Evolutionary conservation across 2,797 vertebrate genomes (phyloP).

Genomic region (Aphelocoma californica): DNA sequence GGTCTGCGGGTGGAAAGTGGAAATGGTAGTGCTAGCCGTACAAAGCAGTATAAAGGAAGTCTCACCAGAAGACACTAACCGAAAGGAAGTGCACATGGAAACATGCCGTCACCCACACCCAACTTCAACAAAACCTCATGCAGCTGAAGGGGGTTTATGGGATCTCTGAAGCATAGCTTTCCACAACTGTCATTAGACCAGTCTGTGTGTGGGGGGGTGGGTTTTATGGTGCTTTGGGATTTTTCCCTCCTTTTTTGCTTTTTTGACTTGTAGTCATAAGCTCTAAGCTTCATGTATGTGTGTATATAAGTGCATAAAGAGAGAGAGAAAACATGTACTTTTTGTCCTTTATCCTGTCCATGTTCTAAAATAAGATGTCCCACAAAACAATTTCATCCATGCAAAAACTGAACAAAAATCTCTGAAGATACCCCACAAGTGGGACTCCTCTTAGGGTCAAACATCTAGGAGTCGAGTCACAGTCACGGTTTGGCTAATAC

Average conservation of each 20-base stretch:
- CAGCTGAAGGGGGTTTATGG: constrained; percentile 28
- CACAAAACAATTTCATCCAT: neutral
- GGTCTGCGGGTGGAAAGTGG: constrained; percentile 15
- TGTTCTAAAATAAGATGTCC: neutral
- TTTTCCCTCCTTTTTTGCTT: constrained; percentile 5
- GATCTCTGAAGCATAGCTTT: constrained; percentile 63
- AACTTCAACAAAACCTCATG: constrained; percentile 45
- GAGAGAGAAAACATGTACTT: neutral
- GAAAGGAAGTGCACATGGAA: constrained; percentile 69
- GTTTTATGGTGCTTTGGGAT: neutral
- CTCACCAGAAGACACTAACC: constrained; percentile 47
- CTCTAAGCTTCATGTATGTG: neutral
- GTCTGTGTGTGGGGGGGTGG: neutral
- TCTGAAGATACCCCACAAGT: neutral
- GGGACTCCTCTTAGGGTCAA: neutral
- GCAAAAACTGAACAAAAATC: neutral
- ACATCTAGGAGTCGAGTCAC: neutral
- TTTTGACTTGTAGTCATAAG: neutral
- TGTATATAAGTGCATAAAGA: neutral
- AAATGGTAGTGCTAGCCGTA: neutral
- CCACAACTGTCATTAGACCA: constrained; percentile 37
- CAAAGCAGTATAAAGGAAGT: constrained; percentile 47
- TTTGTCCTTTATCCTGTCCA: neutral
- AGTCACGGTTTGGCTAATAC: neutral
- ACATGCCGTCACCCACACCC: constrained; percentile 35